A percentile compares a stretch with the other conserved stretches of the same genome.
Evolutionary conservation across 1,140 invertebrate species (phyloP).

Genomic region (Lepidurus arcticus): DNA sequence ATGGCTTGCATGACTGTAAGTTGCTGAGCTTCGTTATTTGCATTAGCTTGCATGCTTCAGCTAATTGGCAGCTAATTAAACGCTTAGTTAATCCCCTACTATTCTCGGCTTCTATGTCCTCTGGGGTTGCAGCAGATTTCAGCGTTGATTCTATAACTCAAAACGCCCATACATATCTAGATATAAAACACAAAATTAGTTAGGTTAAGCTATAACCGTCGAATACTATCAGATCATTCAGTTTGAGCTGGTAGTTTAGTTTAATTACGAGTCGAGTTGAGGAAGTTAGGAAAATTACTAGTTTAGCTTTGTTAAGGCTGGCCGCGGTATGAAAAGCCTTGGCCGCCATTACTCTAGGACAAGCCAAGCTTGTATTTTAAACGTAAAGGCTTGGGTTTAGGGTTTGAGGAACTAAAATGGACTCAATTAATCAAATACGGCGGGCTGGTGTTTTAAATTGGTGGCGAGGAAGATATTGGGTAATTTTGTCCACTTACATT

Average conservation of each 20-base stretch:
- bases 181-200: neutral
- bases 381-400: neutral
- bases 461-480: constrained; percentile 12
- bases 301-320: neutral
- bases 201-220: neutral
- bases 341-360: constrained; percentile 6
- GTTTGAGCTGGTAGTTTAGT: no score
- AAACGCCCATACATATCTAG: constrained; percentile 5
- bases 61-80: neutral
- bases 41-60: constrained; percentile 2
- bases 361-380: neutral
- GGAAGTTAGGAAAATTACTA: no score
- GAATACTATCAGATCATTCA: neutral
- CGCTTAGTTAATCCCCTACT: neutral
- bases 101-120: neutral
- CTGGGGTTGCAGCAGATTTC: neutral
- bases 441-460: constrained; percentile 18
- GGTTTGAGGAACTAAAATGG: neutral
- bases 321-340: neutral
- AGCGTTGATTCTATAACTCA: neutral
- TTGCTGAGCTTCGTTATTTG: constrained; percentile 23
- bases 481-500: constrained; percentile 22
- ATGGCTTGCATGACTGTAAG: constrained; percentile 30
- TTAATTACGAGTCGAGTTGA: no score
- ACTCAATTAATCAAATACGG: constrained; percentile 5